Conservation (phyloP, 2,113 vertebrate genomes). For the Cryptomyrus ogoouensis region DNA sequence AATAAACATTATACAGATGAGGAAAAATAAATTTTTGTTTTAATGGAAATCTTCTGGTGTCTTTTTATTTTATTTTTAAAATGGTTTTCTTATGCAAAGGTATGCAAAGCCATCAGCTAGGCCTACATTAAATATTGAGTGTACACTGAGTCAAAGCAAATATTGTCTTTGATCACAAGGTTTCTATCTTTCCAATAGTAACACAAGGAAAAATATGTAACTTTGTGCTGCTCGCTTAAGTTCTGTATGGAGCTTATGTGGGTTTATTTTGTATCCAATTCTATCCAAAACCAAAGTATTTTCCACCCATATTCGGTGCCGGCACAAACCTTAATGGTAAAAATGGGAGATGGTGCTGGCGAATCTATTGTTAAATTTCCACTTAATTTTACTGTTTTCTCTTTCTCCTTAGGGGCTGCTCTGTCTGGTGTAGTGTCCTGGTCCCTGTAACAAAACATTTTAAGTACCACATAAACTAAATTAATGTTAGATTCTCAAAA, state of each 20-base stretch:
- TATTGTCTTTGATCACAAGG: no score
- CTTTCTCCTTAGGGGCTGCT: neutral
- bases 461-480: neutral
- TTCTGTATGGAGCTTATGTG: no score
- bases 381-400: neutral
- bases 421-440: neutral
- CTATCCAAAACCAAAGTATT: no score
- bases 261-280: no score
- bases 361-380: no score
- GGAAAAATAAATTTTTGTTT: constrained; percentile 78
- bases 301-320: no score
- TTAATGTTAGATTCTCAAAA: neutral
- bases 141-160: no score
- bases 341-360: no score
- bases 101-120: neutral
- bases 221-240: no score
- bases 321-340: no score
- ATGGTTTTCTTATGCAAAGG: neutral
- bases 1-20: constrained; percentile 71
- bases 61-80: neutral
- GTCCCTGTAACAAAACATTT: neutral
- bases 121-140: neutral
- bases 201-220: no score
- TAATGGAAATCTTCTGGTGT: constrained; percentile 50
- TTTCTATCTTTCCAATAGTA: no score